Evolutionary conservation across 1,140 invertebrate species (phyloP).

Genomic region (Heliothis subflexa): DNA sequence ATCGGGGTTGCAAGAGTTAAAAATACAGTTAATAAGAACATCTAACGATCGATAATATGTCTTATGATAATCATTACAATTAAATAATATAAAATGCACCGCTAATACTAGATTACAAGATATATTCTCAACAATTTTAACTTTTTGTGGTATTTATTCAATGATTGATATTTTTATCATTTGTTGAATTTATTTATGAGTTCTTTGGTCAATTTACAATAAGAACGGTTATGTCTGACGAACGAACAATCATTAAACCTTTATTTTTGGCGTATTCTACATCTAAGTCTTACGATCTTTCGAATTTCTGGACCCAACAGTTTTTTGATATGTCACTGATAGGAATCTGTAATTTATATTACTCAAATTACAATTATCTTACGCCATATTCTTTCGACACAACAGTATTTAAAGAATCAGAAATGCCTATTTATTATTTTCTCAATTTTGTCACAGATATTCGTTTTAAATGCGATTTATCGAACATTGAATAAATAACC

Average conservation of each 20-base stretch:
- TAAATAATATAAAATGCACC: conserved; percentile 78
- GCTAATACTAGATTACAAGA: conserved; percentile 73
- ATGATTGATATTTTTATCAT: conserved; percentile 12
- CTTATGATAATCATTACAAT: conserved; percentile 55
- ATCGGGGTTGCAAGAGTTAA: conserved; percentile 51
- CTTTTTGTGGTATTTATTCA: conserved; percentile 47
- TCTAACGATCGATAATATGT: conserved; percentile 55
- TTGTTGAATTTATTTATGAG: not conserved
- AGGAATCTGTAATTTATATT: conserved; percentile 41
- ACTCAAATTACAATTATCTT: conserved; percentile 6
- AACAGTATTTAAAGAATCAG: not conserved
- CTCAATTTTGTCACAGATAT: conserved; percentile 11
- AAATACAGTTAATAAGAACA: conserved; percentile 59
- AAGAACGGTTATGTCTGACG: not conserved
- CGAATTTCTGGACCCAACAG: conserved; percentile 45
- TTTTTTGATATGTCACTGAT: conserved; percentile 46
- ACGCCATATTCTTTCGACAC: conserved; percentile 16
- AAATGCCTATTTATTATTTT: not conserved
- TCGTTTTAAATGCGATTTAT: not conserved
- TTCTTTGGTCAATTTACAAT: conserved; percentile 14
- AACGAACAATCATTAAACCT: not conserved
- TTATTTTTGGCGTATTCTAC: conserved; percentile 25
- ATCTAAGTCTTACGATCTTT: conserved; percentile 37
- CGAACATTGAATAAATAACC: conserved; percentile 51
- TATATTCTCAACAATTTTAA: conserved; percentile 66